Conservation (phyloP, 2,113 vertebrate genomes). For the Nannospalax galili region DNA sequence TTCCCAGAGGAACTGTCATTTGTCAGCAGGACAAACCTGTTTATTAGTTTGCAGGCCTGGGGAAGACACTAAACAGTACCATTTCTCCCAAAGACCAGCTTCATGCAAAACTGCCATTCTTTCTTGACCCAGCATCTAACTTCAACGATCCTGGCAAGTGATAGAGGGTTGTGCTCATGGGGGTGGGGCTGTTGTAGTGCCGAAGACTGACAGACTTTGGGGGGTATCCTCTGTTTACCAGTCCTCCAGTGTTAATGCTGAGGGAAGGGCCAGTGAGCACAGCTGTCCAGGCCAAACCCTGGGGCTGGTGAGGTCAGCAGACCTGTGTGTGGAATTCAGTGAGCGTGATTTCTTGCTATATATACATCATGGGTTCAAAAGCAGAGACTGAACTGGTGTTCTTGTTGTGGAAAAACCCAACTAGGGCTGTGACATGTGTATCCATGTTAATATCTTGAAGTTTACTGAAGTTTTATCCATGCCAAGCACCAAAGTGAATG, state of each 20-base stretch:
- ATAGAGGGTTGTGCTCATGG: slow-evolving; percentile 81
- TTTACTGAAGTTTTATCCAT: too few species aligned
- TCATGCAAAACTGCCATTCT: slow-evolving; percentile 79
- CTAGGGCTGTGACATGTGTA: too few species aligned
- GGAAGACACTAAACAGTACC: slow-evolving; percentile 71
- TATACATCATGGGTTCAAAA: slow-evolving; percentile 55
- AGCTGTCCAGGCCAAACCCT: slow-evolving; percentile 69
- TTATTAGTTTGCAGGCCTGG: slow-evolving; percentile 58
- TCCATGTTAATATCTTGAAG: too few species aligned
- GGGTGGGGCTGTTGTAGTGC: slow-evolving; percentile 79
- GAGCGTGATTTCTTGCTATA: slow-evolving; percentile 31
- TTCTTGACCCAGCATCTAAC: slow-evolving; percentile 83
- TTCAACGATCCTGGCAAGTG: slow-evolving; percentile 83
- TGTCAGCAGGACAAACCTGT: slow-evolving; percentile 70
- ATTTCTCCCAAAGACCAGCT: slow-evolving; percentile 82
- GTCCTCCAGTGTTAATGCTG: slow-evolving; percentile 72
- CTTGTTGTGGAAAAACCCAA: background rate
- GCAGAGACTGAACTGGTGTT: background rate
- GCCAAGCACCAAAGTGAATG: too few species aligned
- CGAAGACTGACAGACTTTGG: slow-evolving; percentile 84
- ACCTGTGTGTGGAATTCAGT: slow-evolving; percentile 44
- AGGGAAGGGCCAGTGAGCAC: slow-evolving; percentile 78
- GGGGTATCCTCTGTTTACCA: slow-evolving; percentile 80
- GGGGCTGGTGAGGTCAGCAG: slow-evolving; percentile 60
- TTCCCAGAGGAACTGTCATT: slow-evolving; percentile 59